A percentile compares a stretch with the other conserved stretches of the same genome.
Evolutionary conservation across 2,888 invertebrate genomes (phyloP).

Genomic region (Cerastoderma edule): DNA sequence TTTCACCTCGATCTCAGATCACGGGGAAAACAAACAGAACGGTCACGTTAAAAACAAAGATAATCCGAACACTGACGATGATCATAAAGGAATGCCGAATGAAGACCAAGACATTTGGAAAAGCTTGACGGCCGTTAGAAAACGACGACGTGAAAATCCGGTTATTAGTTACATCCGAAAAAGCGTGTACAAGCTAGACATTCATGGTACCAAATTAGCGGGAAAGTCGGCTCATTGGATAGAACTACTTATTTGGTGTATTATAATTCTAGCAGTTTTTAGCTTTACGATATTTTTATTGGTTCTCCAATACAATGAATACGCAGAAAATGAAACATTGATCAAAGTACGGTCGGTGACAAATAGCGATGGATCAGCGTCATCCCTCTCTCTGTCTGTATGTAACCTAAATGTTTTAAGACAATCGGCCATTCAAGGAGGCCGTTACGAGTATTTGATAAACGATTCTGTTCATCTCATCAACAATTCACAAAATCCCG

Average conservation of each 20-base stretch:
- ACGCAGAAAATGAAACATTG: neutral
- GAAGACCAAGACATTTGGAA: conserved; percentile 16
- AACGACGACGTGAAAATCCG: conserved; percentile 10
- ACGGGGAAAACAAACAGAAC: conserved; percentile 33
- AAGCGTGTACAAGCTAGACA: conserved; percentile 20
- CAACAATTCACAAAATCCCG: neutral
- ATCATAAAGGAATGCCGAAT: no score
- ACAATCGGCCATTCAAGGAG: conserved; percentile 1
- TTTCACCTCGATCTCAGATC: conserved; percentile 60
- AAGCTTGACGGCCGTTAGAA: conserved; percentile 26
- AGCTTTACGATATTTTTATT: conserved; percentile 40
- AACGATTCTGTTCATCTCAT: neutral
- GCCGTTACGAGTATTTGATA: conserved; percentile 23
- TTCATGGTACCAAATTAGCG: conserved; percentile 38
- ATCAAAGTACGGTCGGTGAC: neutral
- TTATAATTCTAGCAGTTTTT: conserved; percentile 37
- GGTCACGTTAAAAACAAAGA: conserved; percentile 2
- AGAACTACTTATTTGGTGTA: conserved; percentile 45
- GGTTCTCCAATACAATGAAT: conserved; percentile 15
- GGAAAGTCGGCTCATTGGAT: conserved; percentile 27
- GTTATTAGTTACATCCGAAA: conserved; percentile 5
- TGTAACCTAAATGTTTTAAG: conserved; percentile 34
- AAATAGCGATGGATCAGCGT: neutral
- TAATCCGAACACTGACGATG: neutral
- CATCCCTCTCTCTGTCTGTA: conserved; percentile 1